Evolutionary conservation across 2,888 invertebrate genomes (phyloP), one percentile per base, ranked within the genome.

Genomic region (Heliconius cydno): DNA sequence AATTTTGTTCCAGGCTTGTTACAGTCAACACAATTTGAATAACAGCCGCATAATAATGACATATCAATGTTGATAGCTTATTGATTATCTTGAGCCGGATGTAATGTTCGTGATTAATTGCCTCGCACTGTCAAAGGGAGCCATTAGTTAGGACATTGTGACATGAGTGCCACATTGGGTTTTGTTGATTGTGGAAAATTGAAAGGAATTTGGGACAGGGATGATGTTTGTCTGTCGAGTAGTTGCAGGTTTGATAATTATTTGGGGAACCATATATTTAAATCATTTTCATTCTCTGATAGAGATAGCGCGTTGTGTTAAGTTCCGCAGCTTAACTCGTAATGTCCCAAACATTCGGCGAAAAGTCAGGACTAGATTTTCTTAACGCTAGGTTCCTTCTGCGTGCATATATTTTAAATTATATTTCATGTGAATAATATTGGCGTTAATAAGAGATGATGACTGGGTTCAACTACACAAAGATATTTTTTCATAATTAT

Each of bases 51-150:
- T 83, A 83, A 72, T 80, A 83, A 81, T 84, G 80, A 78, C 83
- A 81, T 83, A 86, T 86, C 86, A 84, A 85, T 86, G 83, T 78
- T 83, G 85, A 88, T 88, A 84, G 85, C 86, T 86, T 87, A 88
- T 89, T 88, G 89, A 89, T 88, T 84, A 86, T 87, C 86, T 86
- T 78, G 81, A 83, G 81, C 86, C 86, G 88, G 89, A 88, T 86
- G 87, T 84, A 80, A 83, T 78, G 73, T 74, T 38, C 57, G 82
- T 88, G 88, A 89, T 88, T 89, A 87, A 88, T 88, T 83, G 83
- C 82, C 73, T 79, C 77, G 77, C 70, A 81, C 73, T 84, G 85
- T 86, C 84, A 85, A 76, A 84, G 76, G 79, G 80, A 78, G 76
- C 71, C 85, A 84, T 85, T 85, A 80, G 75, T 68, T 79, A 80